Conservation (phyloP, 1,140 invertebrate species). For the Drosophila bocqueti region DNA sequence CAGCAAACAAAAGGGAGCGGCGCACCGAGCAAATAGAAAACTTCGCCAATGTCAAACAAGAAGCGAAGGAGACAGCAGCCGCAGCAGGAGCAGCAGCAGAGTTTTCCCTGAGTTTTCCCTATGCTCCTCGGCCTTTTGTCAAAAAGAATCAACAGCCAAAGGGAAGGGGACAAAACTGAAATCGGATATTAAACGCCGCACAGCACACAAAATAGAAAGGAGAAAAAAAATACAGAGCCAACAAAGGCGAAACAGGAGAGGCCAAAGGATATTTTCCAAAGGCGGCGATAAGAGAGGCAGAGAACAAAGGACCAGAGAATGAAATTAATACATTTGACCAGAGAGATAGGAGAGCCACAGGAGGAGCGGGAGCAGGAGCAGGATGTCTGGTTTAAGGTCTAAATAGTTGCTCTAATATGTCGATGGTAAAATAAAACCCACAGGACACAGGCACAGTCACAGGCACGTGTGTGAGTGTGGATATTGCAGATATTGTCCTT, state of each 20-base stretch:
- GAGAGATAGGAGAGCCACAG: conserved; percentile 37
- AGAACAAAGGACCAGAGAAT: conserved; percentile 50
- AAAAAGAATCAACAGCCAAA: conserved; percentile 42
- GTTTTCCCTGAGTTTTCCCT: conserved; percentile 30
- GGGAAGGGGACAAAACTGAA: conserved; percentile 55
- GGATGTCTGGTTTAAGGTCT: conserved; percentile 34
- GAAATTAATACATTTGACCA: conserved; percentile 59
- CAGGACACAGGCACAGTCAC: not conserved
- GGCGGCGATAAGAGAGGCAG: conserved; percentile 8
- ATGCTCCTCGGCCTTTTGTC: conserved; percentile 43
- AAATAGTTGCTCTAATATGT: conserved; percentile 77
- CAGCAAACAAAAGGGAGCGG: conserved; percentile 55
- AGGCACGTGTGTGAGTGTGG: conserved; percentile 55
- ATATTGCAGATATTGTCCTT: conserved; percentile 30
- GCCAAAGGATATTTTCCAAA: conserved; percentile 27
- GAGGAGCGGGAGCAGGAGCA: not conserved
- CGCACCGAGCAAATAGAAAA: conserved; percentile 73
- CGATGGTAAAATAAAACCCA: conserved; percentile 74
- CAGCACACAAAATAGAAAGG: conserved; percentile 20
- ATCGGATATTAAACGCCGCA: conserved; percentile 80
- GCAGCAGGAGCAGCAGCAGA: conserved; percentile 8
- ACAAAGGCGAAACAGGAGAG: conserved; percentile 43
- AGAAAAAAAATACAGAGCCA: conserved; percentile 35
- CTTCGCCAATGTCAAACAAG: conserved; percentile 51
- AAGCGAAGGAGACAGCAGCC: conserved; percentile 16